Evolutionary conservation across 2,888 invertebrate genomes (phyloP).

Genomic region (Drosophila merina): DNA sequence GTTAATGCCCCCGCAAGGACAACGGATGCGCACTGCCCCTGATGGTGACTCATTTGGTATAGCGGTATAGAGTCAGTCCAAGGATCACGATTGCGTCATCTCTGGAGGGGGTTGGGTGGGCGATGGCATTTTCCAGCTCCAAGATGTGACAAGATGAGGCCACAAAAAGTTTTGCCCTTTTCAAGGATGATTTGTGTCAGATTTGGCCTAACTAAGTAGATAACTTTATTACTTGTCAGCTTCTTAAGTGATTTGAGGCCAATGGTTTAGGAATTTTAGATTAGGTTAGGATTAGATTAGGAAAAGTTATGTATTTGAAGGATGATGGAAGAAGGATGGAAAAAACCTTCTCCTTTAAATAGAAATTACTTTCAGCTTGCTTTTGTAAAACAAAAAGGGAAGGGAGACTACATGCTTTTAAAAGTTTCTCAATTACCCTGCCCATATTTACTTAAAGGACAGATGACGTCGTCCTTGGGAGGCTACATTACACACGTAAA

Average conservation of each 20-base stretch:
- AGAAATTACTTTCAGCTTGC: no score
- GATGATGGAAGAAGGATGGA: background rate
- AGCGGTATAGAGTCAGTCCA: constrained; percentile 50
- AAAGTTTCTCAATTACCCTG: background rate
- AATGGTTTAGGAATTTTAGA: background rate
- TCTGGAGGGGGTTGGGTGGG: background rate
- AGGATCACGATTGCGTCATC: constrained; percentile 71
- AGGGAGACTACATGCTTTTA: background rate
- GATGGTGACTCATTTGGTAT: constrained; percentile 64
- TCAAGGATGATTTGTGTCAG: constrained; percentile 22
- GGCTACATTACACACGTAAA: background rate
- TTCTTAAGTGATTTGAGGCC: background rate
- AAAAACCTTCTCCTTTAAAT: no score
- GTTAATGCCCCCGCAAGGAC: constrained; percentile 62
- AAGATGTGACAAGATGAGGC: constrained; percentile 17
- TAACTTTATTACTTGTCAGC: background rate
- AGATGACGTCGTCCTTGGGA: background rate
- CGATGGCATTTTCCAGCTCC: constrained; percentile 3
- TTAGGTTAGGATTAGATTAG: no score
- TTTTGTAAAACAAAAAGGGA: background rate
- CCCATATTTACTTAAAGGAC: background rate
- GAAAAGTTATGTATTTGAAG: background rate
- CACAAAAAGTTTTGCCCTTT: constrained; percentile 23
- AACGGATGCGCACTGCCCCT: constrained; percentile 40
- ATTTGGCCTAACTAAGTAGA: background rate